These are phyloP conservation scores for Xenentodon cancila DNA, from an alignment of 2,797 vertebrate genomes.

Conservation along the genomic window DNA sequence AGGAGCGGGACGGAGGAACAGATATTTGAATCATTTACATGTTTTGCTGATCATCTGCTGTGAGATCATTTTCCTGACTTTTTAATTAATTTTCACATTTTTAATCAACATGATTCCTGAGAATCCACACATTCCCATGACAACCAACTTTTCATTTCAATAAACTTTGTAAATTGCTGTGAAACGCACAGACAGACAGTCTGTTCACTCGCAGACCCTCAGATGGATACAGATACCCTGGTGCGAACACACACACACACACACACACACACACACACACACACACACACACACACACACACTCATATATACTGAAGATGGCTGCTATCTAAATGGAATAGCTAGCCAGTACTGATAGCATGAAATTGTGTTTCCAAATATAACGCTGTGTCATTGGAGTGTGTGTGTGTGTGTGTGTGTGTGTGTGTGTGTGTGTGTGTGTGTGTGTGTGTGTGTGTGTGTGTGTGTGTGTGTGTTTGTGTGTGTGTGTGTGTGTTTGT, in stretches of 20 bases:
- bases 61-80: conserved; percentile 73
- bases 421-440: conserved; percentile 54
- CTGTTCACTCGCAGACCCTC: conserved; percentile 19
- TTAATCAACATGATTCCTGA: conserved; percentile 76
- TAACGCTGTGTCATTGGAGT: conserved; percentile 78
- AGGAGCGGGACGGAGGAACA: conserved; percentile 22
- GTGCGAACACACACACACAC: conserved; percentile 1
- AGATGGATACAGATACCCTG: conserved; percentile 6
- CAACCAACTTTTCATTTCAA: conserved; percentile 68
- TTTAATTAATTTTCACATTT: conserved; percentile 80
- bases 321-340: conserved; percentile 80
- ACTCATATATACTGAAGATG: conserved; percentile 53
- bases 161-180: conserved; percentile 44
- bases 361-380: conserved; percentile 83
- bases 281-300: conserved; percentile 20
- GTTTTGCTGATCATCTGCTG: conserved; percentile 74
- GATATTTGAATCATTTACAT: conserved; percentile 69
- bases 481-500: conserved; percentile 46
- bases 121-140: conserved; percentile 65
- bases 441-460: conserved; percentile 45
- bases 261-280: conserved; percentile 30
- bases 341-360: conserved; percentile 78
- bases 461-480: conserved; percentile 46
- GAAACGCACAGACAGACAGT: conserved; percentile 21
- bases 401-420: conserved; percentile 47